These are phyloP conservation scores for Andrena trimmerana DNA, from an alignment of 2,888 invertebrate genomes.

Conservation along the genomic window DNA sequence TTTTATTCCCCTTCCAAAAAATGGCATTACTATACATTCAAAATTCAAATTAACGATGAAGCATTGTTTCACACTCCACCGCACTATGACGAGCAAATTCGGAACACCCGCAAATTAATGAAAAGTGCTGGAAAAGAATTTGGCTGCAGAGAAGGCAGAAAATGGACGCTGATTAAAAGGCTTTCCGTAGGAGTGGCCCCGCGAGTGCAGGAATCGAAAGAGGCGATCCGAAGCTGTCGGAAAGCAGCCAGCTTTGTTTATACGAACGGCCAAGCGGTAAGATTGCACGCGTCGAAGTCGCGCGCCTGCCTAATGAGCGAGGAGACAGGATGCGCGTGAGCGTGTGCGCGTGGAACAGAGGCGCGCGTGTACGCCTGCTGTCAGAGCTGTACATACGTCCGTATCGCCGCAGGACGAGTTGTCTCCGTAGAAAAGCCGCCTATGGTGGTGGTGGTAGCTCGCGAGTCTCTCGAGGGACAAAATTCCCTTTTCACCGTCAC, in stretches of 20 bases:
- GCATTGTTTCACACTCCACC: no score
- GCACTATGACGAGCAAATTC: no score
- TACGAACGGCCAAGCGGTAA: constrained; percentile 8
- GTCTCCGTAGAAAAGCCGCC: constrained; percentile 63
- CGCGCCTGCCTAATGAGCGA: constrained; percentile 45
- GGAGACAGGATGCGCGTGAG: constrained; percentile 46
- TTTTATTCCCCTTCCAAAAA: no score
- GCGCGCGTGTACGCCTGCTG: constrained; percentile 70
- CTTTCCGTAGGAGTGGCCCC: no score
- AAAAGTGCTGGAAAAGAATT: no score
- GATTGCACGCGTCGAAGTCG: constrained; percentile 35
- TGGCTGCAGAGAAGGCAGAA: no score
- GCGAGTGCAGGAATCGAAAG: no score
- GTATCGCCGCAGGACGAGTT: constrained; percentile 68
- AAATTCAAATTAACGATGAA: no score
- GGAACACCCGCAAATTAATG: no score
- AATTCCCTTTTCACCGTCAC: background rate
- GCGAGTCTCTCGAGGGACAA: constrained; percentile 21
- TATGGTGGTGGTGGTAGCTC: constrained; percentile 55
- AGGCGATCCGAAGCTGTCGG: background rate
- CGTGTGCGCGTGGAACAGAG: constrained; percentile 58
- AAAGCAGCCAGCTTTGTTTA: constrained; percentile 13
- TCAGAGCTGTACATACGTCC: constrained; percentile 60
- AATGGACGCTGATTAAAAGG: no score
- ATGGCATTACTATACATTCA: no score